Evolutionary conservation across 2,888 invertebrate species (phyloP).

Genomic region (Rhagium mordax): DNA sequence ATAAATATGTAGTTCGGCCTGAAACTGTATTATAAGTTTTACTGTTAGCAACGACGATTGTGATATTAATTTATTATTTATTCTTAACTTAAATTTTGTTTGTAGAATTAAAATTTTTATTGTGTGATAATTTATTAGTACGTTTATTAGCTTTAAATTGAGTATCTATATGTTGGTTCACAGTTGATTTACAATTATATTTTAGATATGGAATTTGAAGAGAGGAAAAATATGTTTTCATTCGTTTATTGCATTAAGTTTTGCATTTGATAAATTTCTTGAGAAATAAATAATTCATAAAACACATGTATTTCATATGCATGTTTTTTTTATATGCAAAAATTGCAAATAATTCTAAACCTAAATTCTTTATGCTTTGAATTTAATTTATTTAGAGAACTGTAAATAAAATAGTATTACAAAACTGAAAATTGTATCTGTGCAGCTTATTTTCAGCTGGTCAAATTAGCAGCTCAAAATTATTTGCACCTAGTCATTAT

Average conservation of each 20-base stretch:
- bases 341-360: too few relatives aligned
- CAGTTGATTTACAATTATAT: slow-evolving; percentile 19
- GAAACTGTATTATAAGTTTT: slow-evolving; percentile 24
- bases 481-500: slow-evolving; percentile 30
- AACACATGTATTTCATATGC: too few relatives aligned
- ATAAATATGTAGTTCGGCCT: slow-evolving; percentile 16
- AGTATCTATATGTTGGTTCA: slow-evolving; percentile 1
- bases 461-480: slow-evolving; percentile 15
- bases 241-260: too few relatives aligned
- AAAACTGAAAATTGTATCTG: not conserved
- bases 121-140: slow-evolving; percentile 31
- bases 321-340: too few relatives aligned
- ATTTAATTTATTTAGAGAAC: not conserved
- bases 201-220: not conserved
- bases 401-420: slow-evolving; percentile 8
- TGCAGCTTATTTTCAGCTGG: slow-evolving; percentile 7
- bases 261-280: too few relatives aligned
- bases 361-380: not conserved
- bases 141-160: slow-evolving; percentile 19
- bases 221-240: too few relatives aligned
- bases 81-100: slow-evolving; percentile 43
- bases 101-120: slow-evolving; percentile 10
- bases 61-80: slow-evolving; percentile 58
- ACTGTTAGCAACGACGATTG: slow-evolving; percentile 56
- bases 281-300: too few relatives aligned